A percentile compares a stretch with the other conserved stretches of the same genome.
Conservation (phyloP, 2,797 vertebrate genomes). For the Brotula barbata region DNA sequence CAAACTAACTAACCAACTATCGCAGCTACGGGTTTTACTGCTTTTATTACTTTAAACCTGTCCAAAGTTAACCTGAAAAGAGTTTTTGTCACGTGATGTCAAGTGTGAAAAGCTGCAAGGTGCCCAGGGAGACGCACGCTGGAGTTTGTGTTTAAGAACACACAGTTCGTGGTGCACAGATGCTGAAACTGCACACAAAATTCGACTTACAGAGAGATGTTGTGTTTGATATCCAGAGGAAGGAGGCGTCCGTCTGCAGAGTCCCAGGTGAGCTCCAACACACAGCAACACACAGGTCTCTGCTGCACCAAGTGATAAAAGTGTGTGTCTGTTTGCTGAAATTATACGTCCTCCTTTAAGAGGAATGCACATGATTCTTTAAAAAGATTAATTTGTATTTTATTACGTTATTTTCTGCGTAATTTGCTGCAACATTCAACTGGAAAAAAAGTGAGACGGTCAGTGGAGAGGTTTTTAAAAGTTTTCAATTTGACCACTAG, state of each 20-base stretch:
- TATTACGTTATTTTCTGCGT: too few relatives aligned
- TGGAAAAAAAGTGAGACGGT: too few relatives aligned
- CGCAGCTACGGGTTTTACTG: background rate
- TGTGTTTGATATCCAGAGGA: constrained; percentile 66
- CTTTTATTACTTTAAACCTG: constrained; percentile 10
- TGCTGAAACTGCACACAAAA: constrained; percentile 68
- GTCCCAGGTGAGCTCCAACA: constrained; percentile 77
- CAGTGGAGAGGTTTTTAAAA: background rate
- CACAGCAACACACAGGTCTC: too few relatives aligned
- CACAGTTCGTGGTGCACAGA: constrained; percentile 23
- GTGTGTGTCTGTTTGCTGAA: too few relatives aligned
- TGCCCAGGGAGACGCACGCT: constrained; percentile 11
- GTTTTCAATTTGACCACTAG: constrained; percentile 32
- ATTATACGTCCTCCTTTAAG: too few relatives aligned
- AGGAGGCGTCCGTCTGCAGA: constrained; percentile 69
- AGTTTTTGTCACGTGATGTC: constrained; percentile 65
- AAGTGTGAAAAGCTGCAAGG: constrained; percentile 18
- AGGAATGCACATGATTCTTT: too few relatives aligned
- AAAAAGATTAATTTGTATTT: too few relatives aligned
- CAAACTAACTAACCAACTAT: background rate
- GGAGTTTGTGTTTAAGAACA: background rate
- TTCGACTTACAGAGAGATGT: constrained; percentile 78
- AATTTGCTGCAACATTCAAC: too few relatives aligned
- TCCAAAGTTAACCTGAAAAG: background rate
- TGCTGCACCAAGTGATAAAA: too few relatives aligned